A percentile compares a stretch with the other conserved stretches of the same genome.
Evolutionary conservation across 2,113 vertebrate species (phyloP).

Genomic region (Elachura formosa): DNA sequence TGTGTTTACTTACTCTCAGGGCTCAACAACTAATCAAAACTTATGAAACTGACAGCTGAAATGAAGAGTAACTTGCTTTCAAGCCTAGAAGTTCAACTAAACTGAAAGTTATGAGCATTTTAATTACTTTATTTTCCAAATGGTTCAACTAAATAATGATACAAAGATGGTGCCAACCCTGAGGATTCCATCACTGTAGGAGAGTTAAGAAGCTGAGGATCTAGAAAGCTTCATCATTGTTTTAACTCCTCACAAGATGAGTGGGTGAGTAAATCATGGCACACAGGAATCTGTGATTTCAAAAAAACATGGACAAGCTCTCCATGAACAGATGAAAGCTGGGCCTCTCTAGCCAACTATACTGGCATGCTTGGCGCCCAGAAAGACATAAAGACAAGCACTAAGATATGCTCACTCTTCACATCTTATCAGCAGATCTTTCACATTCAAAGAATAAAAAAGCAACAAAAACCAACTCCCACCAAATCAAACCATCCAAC

Average conservation of each 20-base stretch:
- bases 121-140: background rate
- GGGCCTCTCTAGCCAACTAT: background rate
- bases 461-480: background rate
- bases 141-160: background rate
- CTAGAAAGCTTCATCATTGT: background rate
- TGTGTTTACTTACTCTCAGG: background rate
- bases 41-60: background rate
- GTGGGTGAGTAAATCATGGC: background rate
- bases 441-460: background rate
- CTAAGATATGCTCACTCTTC: background rate
- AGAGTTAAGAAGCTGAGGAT: background rate
- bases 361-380: background rate
- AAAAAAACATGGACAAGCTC: background rate
- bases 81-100: background rate
- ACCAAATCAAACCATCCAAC: background rate
- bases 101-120: background rate
- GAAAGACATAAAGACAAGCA: background rate
- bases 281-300: background rate
- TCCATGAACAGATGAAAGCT: background rate
- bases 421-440: background rate
- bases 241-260: background rate
- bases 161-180: background rate
- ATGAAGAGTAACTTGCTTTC: background rate
- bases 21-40: background rate
- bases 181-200: background rate